Percentiles rank a stretch among this genome's conserved stretches.
Evolutionary conservation across 2,888 invertebrate genomes (phyloP).

Genomic region (Heteropelma amictum): DNA sequence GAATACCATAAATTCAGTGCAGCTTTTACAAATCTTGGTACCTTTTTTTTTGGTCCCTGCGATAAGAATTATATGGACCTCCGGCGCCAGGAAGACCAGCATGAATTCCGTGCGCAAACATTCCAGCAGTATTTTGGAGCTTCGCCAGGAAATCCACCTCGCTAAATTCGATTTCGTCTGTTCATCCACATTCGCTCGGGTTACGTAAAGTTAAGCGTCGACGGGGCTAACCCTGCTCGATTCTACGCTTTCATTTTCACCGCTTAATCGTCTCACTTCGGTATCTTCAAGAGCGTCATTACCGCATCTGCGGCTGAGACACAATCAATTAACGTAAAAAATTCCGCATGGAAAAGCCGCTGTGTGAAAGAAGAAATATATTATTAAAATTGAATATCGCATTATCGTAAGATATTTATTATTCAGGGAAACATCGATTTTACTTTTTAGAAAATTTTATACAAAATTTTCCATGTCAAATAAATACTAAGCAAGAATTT

Average conservation of each 20-base stretch:
- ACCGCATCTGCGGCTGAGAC: neutral
- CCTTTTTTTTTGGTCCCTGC: constrained; percentile 43
- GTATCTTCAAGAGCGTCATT: neutral
- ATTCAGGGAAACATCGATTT: neutral
- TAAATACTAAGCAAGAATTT: neutral
- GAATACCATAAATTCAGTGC: constrained; percentile 7
- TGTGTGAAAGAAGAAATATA: too few species aligned
- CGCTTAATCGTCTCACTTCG: neutral
- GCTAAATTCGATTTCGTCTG: constrained; percentile 31
- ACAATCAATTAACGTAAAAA: too few species aligned
- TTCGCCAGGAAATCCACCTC: constrained; percentile 45
- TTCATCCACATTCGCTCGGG: constrained; percentile 47
- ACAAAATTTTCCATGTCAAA: neutral
- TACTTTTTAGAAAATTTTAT: neutral
- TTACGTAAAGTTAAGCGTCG: constrained; percentile 65
- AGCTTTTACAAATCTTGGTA: constrained; percentile 44
- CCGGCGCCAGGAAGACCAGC: constrained; percentile 17
- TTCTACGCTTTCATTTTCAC: neutral
- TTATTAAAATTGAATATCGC: neutral
- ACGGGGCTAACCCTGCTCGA: too few species aligned
- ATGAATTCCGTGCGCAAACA: neutral
- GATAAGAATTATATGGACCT: constrained; percentile 37
- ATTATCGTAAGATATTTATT: neutral
- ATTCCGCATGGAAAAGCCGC: too few species aligned
- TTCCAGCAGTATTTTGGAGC: constrained; percentile 35